Evolutionary conservation across 2,113 vertebrate genomes (phyloP).

Genomic region (Tretioscincus oriximinensis): DNA sequence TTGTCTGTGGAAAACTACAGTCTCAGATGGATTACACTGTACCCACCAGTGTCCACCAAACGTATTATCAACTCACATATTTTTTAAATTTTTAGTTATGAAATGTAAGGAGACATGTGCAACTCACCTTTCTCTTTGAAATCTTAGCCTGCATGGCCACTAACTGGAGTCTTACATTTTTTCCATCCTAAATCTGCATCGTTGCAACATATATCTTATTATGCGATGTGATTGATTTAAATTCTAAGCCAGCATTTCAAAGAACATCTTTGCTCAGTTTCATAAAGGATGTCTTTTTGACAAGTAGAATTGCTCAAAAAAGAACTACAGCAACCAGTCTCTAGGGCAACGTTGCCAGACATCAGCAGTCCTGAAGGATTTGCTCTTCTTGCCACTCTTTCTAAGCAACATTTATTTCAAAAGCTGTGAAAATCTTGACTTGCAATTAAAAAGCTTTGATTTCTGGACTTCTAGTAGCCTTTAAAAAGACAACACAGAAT

Average conservation of each 20-base stretch:
- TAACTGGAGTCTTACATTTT: constrained; percentile 6
- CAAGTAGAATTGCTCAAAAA: constrained; percentile 24
- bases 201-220: neutral
- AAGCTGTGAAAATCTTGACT: neutral
- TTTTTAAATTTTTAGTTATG: neutral
- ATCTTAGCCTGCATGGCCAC: constrained; percentile 26
- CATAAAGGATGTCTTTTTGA: constrained; percentile 16
- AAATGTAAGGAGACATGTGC: neutral
- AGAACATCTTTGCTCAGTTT: constrained; percentile 12
- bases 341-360: constrained; percentile 41
- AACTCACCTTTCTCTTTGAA: constrained; percentile 35
- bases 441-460: neutral
- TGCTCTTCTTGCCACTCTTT: neutral
- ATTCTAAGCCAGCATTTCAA: neutral
- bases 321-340: constrained; percentile 5
- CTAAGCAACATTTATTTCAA: neutral
- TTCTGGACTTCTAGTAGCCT: neutral
- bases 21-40: neutral
- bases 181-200: neutral
- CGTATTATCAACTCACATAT: neutral
- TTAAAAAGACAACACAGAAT: neutral
- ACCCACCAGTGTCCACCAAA: neutral
- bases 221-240: neutral
- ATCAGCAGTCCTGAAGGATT: constrained; percentile 32
- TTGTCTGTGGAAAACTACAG: neutral